A percentile compares a stretch with the other conserved stretches of the same genome.
Evolutionary conservation across 2,797 vertebrate genomes (phyloP).

Genomic region (Triplophysa bombifrons): DNA sequence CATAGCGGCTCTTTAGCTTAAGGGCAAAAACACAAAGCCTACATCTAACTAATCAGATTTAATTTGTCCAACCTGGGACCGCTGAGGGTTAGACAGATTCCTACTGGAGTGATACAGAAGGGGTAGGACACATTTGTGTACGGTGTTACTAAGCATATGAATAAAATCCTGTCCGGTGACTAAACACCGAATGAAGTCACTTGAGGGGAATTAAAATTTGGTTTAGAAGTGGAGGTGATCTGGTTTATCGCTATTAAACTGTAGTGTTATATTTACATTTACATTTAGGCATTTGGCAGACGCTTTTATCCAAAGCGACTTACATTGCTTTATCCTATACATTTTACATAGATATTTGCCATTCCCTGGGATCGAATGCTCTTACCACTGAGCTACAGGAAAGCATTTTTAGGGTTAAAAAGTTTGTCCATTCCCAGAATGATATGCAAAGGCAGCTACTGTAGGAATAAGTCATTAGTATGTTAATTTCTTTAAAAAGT

Average conservation of each 20-base stretch:
- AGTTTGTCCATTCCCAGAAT: no score
- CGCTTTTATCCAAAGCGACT: no score
- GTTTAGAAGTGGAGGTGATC: not conserved
- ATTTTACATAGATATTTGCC: no score
- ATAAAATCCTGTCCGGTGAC: conserved; percentile 10
- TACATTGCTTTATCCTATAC: no score
- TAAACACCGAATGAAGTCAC: not conserved
- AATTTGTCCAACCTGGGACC: conserved; percentile 69
- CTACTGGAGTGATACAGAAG: conserved; percentile 35
- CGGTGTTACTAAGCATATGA: conserved; percentile 27
- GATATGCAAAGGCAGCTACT: no score
- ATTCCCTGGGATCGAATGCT: no score
- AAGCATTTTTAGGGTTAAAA: no score
- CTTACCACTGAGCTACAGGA: no score
- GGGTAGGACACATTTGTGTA: conserved; percentile 29
- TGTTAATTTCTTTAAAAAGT: no score
- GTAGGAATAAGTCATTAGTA: no score
- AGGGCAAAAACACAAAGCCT: conserved; percentile 60
- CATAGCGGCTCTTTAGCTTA: conserved; percentile 53
- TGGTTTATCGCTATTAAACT: not conserved
- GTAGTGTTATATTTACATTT: no score
- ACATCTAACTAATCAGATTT: conserved; percentile 72
- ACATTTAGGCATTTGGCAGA: no score
- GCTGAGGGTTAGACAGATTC: conserved; percentile 71
- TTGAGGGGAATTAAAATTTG: not conserved